These are phyloP conservation scores for Acanthiza pusilla DNA, from an alignment of 2,797 vertebrate genomes.

Conservation along the genomic window DNA sequence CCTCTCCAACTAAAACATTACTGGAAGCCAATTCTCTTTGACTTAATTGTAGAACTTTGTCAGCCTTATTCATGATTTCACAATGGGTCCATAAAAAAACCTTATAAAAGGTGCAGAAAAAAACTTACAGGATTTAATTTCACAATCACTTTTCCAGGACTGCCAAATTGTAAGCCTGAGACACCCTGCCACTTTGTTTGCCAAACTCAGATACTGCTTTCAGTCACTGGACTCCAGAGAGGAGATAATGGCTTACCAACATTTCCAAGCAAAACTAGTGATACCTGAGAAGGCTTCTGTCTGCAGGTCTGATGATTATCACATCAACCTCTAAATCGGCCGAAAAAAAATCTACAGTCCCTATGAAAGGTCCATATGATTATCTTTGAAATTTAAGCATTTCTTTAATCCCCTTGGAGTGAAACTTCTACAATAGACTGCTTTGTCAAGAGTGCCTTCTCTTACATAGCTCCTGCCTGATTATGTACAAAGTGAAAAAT, in stretches of 20 bases:
- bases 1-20: not conserved
- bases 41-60: not conserved
- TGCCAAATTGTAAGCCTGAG: not conserved
- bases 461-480: not conserved
- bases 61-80: not conserved
- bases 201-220: not conserved
- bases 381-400: conserved; percentile 32
- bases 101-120: not conserved
- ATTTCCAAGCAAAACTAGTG: not conserved
- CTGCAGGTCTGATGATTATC: conserved; percentile 27
- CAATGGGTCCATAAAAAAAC: not conserved
- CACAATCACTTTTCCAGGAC: not conserved
- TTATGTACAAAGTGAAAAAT: not conserved
- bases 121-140: not conserved
- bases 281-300: conserved; percentile 27
- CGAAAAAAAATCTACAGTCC: not conserved
- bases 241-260: not conserved
- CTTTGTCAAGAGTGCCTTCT: not conserved
- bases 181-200: not conserved
- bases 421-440: not conserved
- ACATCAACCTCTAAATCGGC: not conserved
- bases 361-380: not conserved
- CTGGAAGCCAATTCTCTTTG: not conserved
- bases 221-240: not conserved
- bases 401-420: conserved; percentile 8